Evolutionary conservation across 1,140 invertebrate species (phyloP).

Genomic region (Caerostris extrusa): DNA sequence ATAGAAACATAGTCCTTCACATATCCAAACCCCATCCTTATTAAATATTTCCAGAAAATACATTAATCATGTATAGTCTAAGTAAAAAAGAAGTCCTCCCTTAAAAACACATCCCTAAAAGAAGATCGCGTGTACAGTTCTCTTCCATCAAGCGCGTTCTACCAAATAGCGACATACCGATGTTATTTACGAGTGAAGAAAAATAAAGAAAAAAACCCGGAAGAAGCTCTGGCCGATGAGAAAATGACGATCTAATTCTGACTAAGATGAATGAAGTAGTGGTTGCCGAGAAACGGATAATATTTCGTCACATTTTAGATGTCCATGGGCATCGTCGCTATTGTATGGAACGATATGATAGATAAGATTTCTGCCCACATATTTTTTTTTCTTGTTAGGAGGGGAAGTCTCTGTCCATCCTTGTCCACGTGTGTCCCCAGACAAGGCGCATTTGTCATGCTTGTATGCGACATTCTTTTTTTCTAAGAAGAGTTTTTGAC

Average conservation of each 20-base stretch:
- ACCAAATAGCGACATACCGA: not conserved
- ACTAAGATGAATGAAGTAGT: slow-evolving; percentile 30
- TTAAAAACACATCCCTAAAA: not conserved
- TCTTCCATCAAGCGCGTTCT: slow-evolving; percentile 3
- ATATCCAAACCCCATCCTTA: no score
- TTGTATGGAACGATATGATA: slow-evolving; percentile 38
- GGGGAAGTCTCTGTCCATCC: not conserved
- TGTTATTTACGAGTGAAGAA: not conserved
- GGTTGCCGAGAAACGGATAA: slow-evolving; percentile 25
- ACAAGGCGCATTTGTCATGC: slow-evolving; percentile 33
- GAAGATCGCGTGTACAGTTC: not conserved
- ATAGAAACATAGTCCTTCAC: no score
- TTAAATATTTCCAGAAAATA: no score
- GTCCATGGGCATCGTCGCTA: not conserved
- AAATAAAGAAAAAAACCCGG: not conserved
- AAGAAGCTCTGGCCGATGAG: not conserved
- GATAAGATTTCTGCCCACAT: slow-evolving; percentile 8
- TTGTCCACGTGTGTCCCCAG: not conserved
- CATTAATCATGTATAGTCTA: not conserved
- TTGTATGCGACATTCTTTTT: not conserved
- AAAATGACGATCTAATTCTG: slow-evolving; percentile 16
- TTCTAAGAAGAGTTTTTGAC: slow-evolving; percentile 24
- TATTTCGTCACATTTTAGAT: slow-evolving; percentile 41
- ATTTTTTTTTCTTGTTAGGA: not conserved
- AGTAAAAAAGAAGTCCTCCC: not conserved